A percentile compares a stretch with the other conserved stretches of the same genome.
Evolutionary conservation across 2,888 invertebrate species (phyloP).

Genomic region (Rotaria sp.): DNA sequence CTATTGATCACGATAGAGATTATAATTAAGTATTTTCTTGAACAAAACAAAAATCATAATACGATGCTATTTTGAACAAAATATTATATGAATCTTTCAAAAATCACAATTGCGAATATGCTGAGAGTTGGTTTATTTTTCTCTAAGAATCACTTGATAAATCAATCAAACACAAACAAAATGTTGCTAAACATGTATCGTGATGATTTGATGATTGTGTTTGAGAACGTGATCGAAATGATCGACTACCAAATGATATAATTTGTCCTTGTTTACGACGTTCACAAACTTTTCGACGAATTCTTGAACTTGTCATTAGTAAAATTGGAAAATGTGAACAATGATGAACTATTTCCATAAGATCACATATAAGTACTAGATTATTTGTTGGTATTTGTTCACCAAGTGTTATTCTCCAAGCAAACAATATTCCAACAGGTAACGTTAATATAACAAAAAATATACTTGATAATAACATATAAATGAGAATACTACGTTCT

Average conservation of each 20-base stretch:
- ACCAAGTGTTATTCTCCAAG: not conserved
- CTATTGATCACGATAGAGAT: no score
- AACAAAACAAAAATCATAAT: no score
- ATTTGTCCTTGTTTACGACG: not conserved
- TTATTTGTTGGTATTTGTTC: not conserved
- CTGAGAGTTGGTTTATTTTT: no score
- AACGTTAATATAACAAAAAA: not conserved
- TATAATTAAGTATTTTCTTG: no score
- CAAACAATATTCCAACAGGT: not conserved
- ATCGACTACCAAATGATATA: not conserved
- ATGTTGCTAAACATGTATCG: no score
- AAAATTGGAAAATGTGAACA: conserved; percentile 17
- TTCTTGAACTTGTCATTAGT: not conserved
- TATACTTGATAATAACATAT: not conserved
- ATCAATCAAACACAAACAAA: no score
- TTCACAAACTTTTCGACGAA: not conserved
- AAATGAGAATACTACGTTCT: not conserved
- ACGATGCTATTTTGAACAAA: no score
- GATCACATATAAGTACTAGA: not conserved
- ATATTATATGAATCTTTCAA: no score
- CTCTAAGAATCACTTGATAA: no score
- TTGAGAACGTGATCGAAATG: not conserved
- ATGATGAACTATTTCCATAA: conserved; percentile 23
- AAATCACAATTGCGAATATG: no score
- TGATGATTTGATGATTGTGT: not conserved